Base-by-base conservation (phyloP, 1,140 invertebrate species). In the Drosophila suzukii region DNA sequence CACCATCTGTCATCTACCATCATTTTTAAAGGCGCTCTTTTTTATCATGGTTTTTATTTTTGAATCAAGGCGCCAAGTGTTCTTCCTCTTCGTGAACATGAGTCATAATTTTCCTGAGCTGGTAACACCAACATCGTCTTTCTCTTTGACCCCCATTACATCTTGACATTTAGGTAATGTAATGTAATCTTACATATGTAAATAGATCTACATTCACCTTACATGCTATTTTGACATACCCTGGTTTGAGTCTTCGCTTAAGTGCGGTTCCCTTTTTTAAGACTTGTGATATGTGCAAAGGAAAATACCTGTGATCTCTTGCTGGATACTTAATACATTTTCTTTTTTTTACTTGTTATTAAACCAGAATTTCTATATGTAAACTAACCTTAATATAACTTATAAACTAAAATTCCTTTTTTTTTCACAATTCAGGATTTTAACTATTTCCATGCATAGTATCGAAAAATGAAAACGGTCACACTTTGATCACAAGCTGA, bases 401-500 rank as follows among this genome's bases (percentile, higher is more conserved):
- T 15, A 43, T 15, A 43, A n/a, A 3, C 3, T 27, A 4, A 27
- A 5, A 0, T 3, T 27, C 27, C 0, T 27, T 27, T 4, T 3
- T 7, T 34, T 34, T 8, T 41, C 3, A 3, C 0, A 15, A 39
- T 39, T 3, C 0, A 39, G 12, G 4, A 39, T 39, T 39, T 39
- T 39, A 5, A 6, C 0, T 10, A 4, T 12, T 5, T 13, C n/a
- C 15, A 27, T 24, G 20, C 12, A 47, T 47, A 47, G 46, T 47
- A 47, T 27, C 6, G 46, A 47, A 13, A 47, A 7, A 27, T 44
- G 11, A 44, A 10, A 44, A 43, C 12, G 51, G 47, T 59, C 58
- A 55, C 38, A 62, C 60, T 34, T 10, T 20, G 60, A 60, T 63
- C 61, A 43, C 53, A 44, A 63, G 55, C 20, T 66, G 39, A 51